A percentile compares a stretch with the other conserved stretches of the same genome.
phyloP scores from a whole-genome alignment of 2,113 vertebrate species.

The Mola mola region DNA sequence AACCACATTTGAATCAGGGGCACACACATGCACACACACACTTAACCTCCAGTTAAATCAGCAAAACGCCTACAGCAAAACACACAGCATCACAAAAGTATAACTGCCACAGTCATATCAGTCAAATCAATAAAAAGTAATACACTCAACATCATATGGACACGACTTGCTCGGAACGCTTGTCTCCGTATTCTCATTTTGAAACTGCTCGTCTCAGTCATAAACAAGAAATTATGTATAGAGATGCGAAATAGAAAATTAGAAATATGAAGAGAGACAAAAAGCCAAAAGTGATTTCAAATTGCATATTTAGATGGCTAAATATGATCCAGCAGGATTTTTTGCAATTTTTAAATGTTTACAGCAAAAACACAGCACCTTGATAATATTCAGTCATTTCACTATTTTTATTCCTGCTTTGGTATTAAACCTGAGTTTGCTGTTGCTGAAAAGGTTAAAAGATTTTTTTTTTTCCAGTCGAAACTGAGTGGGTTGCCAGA shows the following conservation, averaged over 20 bases:
- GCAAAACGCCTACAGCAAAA: neutral
- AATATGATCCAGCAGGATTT: constrained; percentile 1
- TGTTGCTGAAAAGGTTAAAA: constrained; percentile 93
- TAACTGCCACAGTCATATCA: no score
- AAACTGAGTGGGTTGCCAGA: constrained; percentile 98
- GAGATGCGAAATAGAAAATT: neutral
- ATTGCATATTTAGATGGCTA: neutral
- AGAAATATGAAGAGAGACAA: neutral
- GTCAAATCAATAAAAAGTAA: neutral
- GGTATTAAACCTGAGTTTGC: constrained; percentile 52
- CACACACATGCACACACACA: no score
- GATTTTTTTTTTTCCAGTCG: constrained; percentile 89
- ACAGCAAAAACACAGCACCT: constrained; percentile 8
- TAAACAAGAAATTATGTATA: neutral
- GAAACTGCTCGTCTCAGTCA: constrained; percentile 51
- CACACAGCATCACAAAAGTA: neutral
- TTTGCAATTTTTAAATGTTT: constrained; percentile 9
- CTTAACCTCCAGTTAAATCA: no score
- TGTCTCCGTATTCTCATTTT: constrained; percentile 14
- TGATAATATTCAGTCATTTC: constrained; percentile 31
- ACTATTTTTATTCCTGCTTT: constrained; percentile 37
- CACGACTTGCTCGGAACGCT: neutral
- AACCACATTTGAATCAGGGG: no score
- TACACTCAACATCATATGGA: neutral
- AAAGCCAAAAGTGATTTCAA: constrained; percentile 19